Evolutionary conservation across 2,113 vertebrate genomes (phyloP).

Genomic region (Dipodomys spectabilis): DNA sequence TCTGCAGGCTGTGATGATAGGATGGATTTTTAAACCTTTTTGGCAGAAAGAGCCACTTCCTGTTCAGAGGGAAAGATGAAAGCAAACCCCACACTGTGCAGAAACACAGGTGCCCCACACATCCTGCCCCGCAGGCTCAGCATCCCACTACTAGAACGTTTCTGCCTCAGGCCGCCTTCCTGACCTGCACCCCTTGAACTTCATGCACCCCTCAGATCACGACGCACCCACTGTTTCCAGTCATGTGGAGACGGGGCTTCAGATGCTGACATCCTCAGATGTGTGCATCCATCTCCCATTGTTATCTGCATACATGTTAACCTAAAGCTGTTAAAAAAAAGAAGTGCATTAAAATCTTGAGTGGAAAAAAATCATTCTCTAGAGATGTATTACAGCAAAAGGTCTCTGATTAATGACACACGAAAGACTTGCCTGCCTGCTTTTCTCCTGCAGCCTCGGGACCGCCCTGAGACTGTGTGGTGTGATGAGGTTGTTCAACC

Average conservation of each 20-base stretch:
- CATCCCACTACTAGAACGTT: background rate
- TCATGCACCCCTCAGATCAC: background rate
- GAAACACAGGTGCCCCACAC: background rate
- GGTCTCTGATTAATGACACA: background rate
- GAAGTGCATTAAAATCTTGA: background rate
- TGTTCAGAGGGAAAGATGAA: constrained; percentile 70
- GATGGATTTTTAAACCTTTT: constrained; percentile 67
- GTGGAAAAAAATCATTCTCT: background rate
- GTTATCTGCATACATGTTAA: background rate
- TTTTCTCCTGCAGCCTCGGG: background rate
- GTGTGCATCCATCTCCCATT: background rate
- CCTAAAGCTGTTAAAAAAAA: background rate
- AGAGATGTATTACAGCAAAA: background rate
- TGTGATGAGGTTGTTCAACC: background rate
- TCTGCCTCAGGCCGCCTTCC: background rate
- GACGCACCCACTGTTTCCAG: background rate
- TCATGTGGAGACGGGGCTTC: background rate
- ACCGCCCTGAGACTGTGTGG: background rate
- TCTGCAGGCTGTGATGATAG: constrained; percentile 56
- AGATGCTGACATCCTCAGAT: background rate
- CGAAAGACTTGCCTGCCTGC: too few species aligned
- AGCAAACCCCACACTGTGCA: constrained; percentile 53
- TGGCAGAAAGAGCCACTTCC: constrained; percentile 72
- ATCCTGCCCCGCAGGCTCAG: background rate
- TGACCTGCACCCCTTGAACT: background rate